phyloP scores from a whole-genome alignment of 2,888 invertebrate genomes.

The Hemaris fuciformis region DNA sequence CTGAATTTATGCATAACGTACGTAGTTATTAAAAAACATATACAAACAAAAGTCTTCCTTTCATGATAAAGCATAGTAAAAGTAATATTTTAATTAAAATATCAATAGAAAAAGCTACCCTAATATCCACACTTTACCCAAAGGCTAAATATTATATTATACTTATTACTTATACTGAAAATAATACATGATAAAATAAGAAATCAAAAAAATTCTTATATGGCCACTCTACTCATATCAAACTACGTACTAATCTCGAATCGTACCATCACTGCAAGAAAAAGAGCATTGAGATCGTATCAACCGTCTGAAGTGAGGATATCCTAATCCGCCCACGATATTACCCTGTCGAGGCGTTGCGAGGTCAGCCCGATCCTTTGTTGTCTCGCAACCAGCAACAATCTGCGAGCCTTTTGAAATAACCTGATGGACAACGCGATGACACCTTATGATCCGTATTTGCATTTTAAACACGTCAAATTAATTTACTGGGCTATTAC shows the following conservation, averaged over 20 bases:
- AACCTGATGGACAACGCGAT: not conserved
- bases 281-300: conserved; percentile 15
- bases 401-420: not conserved
- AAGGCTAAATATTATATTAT: no score
- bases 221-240: not conserved
- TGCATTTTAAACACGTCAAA: not conserved
- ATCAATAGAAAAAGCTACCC: no score
- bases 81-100: no score
- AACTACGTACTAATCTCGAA: not conserved
- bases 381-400: conserved; percentile 35
- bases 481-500: not conserved
- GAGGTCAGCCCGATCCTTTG: conserved; percentile 34
- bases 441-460: not conserved
- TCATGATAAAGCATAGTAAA: no score
- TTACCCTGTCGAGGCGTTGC: not conserved
- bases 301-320: conserved; percentile 14
- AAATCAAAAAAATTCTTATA: not conserved
- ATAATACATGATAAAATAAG: no score
- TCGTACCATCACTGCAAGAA: conserved; percentile 21
- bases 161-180: no score
- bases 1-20: not conserved
- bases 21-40: not conserved
- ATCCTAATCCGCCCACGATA: conserved; percentile 27
- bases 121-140: no score
- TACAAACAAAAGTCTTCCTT: no score